These are phyloP conservation scores for Myotis planiceps DNA, from an alignment of 2,797 vertebrate species.

Conservation along the genomic window DNA sequence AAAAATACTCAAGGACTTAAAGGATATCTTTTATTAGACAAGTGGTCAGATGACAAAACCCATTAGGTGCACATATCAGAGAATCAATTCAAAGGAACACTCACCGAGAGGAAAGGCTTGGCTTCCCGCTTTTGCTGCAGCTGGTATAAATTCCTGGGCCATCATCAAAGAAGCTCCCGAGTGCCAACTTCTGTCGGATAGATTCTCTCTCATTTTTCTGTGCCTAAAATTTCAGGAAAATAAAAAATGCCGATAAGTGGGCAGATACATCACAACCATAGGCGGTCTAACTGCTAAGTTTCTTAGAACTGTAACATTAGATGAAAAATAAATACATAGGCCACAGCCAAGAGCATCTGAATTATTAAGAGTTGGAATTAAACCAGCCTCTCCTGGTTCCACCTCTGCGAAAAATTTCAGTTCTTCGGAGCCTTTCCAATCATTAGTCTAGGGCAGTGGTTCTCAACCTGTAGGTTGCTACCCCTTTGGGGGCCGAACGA, in stretches of 20 bases:
- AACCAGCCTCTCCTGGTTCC: background rate
- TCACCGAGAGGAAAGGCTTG: slow-evolving; percentile 97
- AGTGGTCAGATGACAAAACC: background rate
- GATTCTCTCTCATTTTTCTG: slow-evolving; percentile 99
- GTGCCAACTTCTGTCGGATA: slow-evolving; percentile 98
- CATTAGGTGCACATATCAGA: background rate
- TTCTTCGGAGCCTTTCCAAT: background rate
- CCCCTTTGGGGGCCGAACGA: no score
- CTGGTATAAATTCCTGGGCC: slow-evolving; percentile 97
- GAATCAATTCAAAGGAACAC: slow-evolving; percentile 45
- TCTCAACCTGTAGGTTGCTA: no score
- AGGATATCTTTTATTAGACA: background rate
- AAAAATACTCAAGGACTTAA: slow-evolving; percentile 6
- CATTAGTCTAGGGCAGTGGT: no score
- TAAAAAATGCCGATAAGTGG: background rate
- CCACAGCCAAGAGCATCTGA: background rate
- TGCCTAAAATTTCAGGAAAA: slow-evolving; percentile 88
- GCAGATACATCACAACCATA: background rate
- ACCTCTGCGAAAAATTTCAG: background rate
- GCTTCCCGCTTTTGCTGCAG: slow-evolving; percentile 99
- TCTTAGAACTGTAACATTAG: slow-evolving; percentile 45
- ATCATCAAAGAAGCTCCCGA: slow-evolving; percentile 99
- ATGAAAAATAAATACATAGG: slow-evolving; percentile 13
- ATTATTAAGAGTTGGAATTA: slow-evolving; percentile 17
- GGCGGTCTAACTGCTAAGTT: background rate